Evolutionary conservation across 2,797 vertebrate genomes (phyloP), one percentile per base, ranked within the genome.

Genomic region (Prunella strophiata): DNA sequence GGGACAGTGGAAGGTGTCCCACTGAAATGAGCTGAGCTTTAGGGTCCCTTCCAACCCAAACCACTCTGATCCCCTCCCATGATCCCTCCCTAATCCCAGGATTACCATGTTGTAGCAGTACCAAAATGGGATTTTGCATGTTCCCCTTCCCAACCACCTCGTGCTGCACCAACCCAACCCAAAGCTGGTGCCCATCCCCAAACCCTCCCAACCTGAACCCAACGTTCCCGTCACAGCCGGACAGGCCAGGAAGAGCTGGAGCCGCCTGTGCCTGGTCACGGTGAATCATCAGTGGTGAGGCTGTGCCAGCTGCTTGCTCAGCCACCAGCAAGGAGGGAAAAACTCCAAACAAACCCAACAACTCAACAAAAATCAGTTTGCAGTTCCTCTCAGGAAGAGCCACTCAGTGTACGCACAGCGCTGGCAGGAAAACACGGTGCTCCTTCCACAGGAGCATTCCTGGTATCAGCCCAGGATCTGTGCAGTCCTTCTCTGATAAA

Each of bases 321-420:
- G 76, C n/a, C 76, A 18, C 40, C 82, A 83, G 30, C 30, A 26
- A 66, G 75, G 63, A 25, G 29, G 7, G 6, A 50, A 85, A 76
- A 80, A 32, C 4, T 2, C 16, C 29, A 81, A 36, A 17, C 5
- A 12, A 91, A 58, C 32, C 47, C 34, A 59, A 61, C 5, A 25
- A 22, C 25, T 51, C 89, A 62, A 70, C 55, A 38, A 51, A 88
- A 93, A 76, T 4, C 25, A 19, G 0, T 72, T 38, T 20, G 11
- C 27, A 42, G 11, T 26, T 38, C 58, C 58, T 75, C 25, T 76
- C 58, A 9, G 86, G 86, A 66, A 75, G 84, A 71, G 58, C 30
- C 30, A 3, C 47, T 57, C 7, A 0, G 13, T 4, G 43, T 21
- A 25, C 1, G 5, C 47, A 6, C 50, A n/a, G 0, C 1, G 0